Evolutionary conservation across 2,113 vertebrate genomes (phyloP), one percentile per base, ranked within the genome.

Genomic region (Himantopus leucocephalus): DNA sequence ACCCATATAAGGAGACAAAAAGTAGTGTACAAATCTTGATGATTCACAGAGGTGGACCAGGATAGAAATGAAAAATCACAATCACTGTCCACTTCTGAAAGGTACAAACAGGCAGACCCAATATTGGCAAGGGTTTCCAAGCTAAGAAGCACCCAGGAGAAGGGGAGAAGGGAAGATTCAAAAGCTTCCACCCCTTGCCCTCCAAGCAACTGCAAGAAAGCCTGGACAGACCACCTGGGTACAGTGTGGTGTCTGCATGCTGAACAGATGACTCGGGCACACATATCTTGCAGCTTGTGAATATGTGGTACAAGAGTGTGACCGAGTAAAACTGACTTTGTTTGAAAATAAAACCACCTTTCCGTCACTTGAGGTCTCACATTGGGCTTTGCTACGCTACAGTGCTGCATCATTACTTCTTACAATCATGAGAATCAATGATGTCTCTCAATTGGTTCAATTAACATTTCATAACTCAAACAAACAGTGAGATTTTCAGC

Each of bases 261-360:
- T 73, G 63, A 68, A 62, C 30, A 35, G 30, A 26, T 21, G 27
- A n/a, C 34, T 53, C 0, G 0, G 24, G 58, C 41, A 58, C 0
- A 2, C 1, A 3, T 8, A 50, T 53, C 17, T 37, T 34, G 14
- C 1, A 2, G 35, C 22, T 84, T 77, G 47, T 53, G 18, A 66
- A 34, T 32, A 50, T 8, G 13, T n/a, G 39, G 8, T 52, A n/a
- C 35, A 9, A 37, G 37, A 71, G 21, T 9, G 37, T 45, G 43
- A 76, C 20, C 30, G 21, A 71, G 23, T 48, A 72, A 79, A 72
- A 23, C 10, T 13, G 47, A 34, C 68, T 72, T 68, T 41, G 8
- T 52, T 60, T 70, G 45, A 73, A 87, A 90, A 74, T 15, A 81
- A 63, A 92, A 30, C 11, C n/a, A 80, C 17, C 10, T 55, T 68